phyloP scores from a whole-genome alignment of 2,113 vertebrate species.

The Emberiza fucata region DNA sequence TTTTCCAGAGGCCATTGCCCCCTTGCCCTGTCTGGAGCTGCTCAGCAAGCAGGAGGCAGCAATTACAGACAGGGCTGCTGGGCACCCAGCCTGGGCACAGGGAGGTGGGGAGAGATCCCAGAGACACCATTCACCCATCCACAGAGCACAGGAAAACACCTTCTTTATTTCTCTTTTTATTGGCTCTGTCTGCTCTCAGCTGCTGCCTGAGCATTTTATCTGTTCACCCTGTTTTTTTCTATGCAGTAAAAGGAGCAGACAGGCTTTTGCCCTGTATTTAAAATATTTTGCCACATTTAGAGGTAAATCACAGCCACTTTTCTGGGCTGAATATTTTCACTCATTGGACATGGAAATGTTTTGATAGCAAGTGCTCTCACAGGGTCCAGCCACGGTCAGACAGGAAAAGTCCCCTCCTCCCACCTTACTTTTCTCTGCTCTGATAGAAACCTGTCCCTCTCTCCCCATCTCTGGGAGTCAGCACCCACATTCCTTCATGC shows the following conservation, averaged over 20 bases:
- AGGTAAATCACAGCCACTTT: background rate
- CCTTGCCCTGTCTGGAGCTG: background rate
- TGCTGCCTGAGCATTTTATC: constrained; percentile 28
- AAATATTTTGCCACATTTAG: constrained; percentile 2
- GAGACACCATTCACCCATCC: background rate
- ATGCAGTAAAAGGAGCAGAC: background rate
- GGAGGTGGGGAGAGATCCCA: background rate
- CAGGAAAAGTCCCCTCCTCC: background rate
- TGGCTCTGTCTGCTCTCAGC: constrained; percentile 43
- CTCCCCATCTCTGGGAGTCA: background rate
- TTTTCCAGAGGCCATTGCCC: background rate
- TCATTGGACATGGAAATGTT: background rate
- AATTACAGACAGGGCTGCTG: background rate
- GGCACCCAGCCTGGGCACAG: background rate
- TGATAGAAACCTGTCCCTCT: background rate
- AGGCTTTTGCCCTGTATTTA: constrained; percentile 20
- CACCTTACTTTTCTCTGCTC: background rate
- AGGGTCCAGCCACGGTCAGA: background rate
- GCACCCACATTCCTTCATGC: background rate
- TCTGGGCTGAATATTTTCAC: background rate
- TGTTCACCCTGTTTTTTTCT: background rate
- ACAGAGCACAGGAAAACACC: constrained; percentile 23
- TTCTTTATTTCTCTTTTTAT: constrained; percentile 43
- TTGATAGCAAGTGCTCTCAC: background rate
- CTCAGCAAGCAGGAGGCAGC: background rate